phyloP scores from a whole-genome alignment of 2,888 invertebrate species.

The Strigamia crassipes region DNA sequence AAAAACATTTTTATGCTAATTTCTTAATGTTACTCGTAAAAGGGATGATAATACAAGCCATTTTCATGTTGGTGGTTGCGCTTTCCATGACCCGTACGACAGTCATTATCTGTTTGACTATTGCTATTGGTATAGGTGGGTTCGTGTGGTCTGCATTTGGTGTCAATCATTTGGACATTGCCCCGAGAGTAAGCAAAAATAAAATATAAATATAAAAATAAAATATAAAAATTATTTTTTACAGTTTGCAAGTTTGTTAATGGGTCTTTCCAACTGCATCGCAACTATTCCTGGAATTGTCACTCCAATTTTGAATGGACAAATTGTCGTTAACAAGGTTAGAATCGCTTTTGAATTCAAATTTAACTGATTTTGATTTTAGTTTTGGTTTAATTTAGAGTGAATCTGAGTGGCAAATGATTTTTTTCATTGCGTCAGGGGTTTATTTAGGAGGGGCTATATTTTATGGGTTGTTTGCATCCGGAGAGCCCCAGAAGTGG shows the following conservation, averaged over 20 bases:
- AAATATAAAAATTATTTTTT: background rate
- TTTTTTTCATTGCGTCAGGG: conserved; percentile 82
- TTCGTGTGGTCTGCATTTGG: conserved; percentile 53
- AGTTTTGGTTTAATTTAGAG: conserved; percentile 62
- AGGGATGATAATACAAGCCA: conserved; percentile 69
- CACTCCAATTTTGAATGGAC: conserved; percentile 81
- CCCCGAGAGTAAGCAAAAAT: conserved; percentile 67
- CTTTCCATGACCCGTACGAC: conserved; percentile 71
- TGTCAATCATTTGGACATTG: conserved; percentile 82
- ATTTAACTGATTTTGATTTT: conserved; percentile 28
- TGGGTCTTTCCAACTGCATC: conserved; percentile 89
- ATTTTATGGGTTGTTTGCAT: conserved; percentile 79
- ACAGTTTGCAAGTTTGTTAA: conserved; percentile 80
- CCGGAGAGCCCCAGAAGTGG: conserved; percentile 84
- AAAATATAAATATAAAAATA: too few species aligned
- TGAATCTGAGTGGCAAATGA: conserved; percentile 78
- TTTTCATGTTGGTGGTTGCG: conserved; percentile 83
- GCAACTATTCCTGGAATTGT: conserved; percentile 90
- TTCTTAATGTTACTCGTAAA: background rate
- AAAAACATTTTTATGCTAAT: background rate
- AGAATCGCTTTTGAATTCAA: conserved; percentile 50
- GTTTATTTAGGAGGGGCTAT: conserved; percentile 83
- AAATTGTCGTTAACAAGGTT: conserved; percentile 75
- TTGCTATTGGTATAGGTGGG: conserved; percentile 84
- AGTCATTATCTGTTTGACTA: conserved; percentile 79